phyloP scores from a whole-genome alignment of 1,140 invertebrate genomes.

The Neoseiulus cucumeris region DNA sequence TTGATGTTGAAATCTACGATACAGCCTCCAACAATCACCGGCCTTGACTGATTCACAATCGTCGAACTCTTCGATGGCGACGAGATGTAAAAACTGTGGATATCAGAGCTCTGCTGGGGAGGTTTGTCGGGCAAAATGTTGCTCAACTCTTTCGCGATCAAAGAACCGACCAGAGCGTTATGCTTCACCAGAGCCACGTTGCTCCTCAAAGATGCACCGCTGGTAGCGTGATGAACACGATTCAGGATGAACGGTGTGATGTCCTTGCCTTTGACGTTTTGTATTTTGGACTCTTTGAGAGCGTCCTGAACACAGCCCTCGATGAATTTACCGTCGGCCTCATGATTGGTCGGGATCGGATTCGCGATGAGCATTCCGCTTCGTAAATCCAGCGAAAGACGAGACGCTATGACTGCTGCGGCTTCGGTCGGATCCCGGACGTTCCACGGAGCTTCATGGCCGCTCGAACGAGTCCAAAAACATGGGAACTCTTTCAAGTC shows the following conservation, averaged over 20 bases:
- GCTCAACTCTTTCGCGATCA: slow-evolving; percentile 50
- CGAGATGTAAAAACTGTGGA: slow-evolving; percentile 14
- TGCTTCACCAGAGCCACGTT: slow-evolving; percentile 80
- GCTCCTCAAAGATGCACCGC: slow-evolving; percentile 52
- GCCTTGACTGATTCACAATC: slow-evolving; percentile 20
- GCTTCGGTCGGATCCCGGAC: slow-evolving; percentile 13
- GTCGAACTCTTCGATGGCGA: background rate
- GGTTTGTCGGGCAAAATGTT: slow-evolving; percentile 19
- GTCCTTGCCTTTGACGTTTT: slow-evolving; percentile 55
- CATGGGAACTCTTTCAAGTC: slow-evolving; percentile 45
- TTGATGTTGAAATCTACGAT: slow-evolving; percentile 51
- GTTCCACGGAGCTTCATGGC: background rate
- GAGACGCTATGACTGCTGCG: slow-evolving; percentile 16
- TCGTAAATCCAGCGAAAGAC: slow-evolving; percentile 29
- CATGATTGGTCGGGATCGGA: slow-evolving; percentile 51
- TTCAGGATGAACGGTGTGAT: slow-evolving; percentile 76
- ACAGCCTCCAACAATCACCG: slow-evolving; percentile 62
- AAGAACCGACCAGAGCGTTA: slow-evolving; percentile 61
- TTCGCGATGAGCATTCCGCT: slow-evolving; percentile 75
- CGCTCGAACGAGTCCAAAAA: slow-evolving; percentile 51
- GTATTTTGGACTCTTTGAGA: slow-evolving; percentile 31
- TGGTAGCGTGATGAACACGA: slow-evolving; percentile 50
- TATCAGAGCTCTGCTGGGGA: slow-evolving; percentile 13
- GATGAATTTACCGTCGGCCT: slow-evolving; percentile 34
- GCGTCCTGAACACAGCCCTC: slow-evolving; percentile 50